Percentiles rank a stretch among this genome's conserved stretches.
Conservation (phyloP, 1,140 invertebrate genomes). For the Calephelis nemesis region DNA sequence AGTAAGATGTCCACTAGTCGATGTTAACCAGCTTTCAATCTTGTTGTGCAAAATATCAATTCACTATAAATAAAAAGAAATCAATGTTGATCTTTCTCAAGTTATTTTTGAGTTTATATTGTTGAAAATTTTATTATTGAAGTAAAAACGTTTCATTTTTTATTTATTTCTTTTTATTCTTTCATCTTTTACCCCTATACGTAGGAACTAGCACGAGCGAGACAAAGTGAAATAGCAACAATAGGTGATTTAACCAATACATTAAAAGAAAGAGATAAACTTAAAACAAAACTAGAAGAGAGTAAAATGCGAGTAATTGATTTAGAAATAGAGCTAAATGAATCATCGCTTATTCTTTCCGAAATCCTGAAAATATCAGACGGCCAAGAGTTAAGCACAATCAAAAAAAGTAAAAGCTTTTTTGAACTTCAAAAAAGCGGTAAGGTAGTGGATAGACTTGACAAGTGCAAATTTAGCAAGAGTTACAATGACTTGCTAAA, state of each 20-base stretch:
- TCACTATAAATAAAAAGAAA: conserved; percentile 60
- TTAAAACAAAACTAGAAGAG: conserved; percentile 64
- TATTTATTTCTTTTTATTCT: conserved; percentile 59
- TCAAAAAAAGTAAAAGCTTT: conserved; percentile 69
- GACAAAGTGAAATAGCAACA: conserved; percentile 58
- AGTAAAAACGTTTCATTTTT: conserved; percentile 52
- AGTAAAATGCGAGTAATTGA: conserved; percentile 68
- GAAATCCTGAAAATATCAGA: conserved; percentile 70
- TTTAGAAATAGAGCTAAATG: conserved; percentile 72
- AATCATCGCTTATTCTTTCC: conserved; percentile 68
- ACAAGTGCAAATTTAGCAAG: conserved; percentile 61
- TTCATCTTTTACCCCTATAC: conserved; percentile 52
- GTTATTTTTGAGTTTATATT: conserved; percentile 70
- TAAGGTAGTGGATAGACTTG: conserved; percentile 73
- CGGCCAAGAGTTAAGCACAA: conserved; percentile 53
- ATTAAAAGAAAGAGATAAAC: conserved; percentile 55
- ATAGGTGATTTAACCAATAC: conserved; percentile 55
- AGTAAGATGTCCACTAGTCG: conserved; percentile 72
- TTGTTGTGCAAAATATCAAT: conserved; percentile 72
- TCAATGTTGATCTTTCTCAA: conserved; percentile 62
- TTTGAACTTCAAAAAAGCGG: conserved; percentile 73
- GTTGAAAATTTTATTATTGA: conserved; percentile 65
- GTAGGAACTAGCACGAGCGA: conserved; percentile 62
- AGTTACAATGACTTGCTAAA: conserved; percentile 61
- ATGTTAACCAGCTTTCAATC: conserved; percentile 70